Base-by-base conservation (phyloP, 2,888 invertebrate species). In the Cataglyphis rosenhaueri region DNA sequence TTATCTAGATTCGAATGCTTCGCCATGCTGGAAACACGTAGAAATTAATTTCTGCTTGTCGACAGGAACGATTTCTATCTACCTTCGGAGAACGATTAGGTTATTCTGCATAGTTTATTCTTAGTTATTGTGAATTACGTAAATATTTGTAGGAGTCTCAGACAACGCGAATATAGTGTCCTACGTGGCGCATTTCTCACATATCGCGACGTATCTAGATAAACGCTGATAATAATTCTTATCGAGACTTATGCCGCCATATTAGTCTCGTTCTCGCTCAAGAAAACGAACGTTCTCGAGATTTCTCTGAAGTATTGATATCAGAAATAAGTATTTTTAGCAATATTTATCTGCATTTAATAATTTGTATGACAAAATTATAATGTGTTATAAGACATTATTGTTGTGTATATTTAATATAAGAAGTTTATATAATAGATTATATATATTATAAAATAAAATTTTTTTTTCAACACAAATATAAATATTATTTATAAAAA, bases 1-100 rank as follows among this genome's bases (percentile, higher is more conserved):
- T 89, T 89, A 89, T 89, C 89, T 86, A 81, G 88, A 89, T 90
- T 65, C 87, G 88, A 88, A 88, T 89, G 85, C 78, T 68, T 85
- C 48, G 75, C 83, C 38, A 62, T 57, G 62, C 29, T 59, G 84
- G 70, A 83, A 78, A 87, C 84, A 86, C 84, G 84, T 85, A 81
- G 87, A 88, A 89, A 89, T 89, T 89, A 89, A 89, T 89, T 89
- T 85, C 90, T 62, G 79, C 74, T 82, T 66, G 89, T 84, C 87
- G 88, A 86, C 88, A 81, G 81, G 71, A 25, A 57, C 76, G 83
- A 84, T 88, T 82, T 83, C 85, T 83, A 84, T 88, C 86, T 78
- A 44, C 35, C 44, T 70, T 35, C 32, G 59, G 35, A 78, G 61
- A 59, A 75, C 73, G 78, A 68, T 76, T 62, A 81, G 68, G 41